Base-by-base conservation (phyloP, 2,113 vertebrate genomes). In the Cinclus cinclus region DNA sequence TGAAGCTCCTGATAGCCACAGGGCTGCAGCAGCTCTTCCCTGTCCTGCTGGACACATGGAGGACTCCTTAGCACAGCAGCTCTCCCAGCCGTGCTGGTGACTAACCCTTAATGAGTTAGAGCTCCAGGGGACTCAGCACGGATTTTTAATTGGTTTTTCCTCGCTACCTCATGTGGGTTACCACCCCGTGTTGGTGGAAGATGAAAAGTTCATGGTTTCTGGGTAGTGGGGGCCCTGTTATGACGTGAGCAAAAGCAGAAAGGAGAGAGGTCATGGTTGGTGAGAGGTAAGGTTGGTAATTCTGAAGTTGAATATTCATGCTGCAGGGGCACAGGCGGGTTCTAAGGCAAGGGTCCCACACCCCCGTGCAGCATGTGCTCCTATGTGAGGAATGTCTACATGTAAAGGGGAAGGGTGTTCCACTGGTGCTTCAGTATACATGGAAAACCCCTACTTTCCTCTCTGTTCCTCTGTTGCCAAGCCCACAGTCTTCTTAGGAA, bases 151-250 rank as follows among this genome's bases (percentile, higher is more conserved):
- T 41, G 56, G 1, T 12, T 84, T 87, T 70, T 89, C 25, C 24
- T 63, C 12, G 0, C 19, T n/a, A 6, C 7, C 14, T 49, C 35
- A 5, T 7, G 0, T 67, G 78, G 60, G 56, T 60, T 18, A 27
- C 42, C 39, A n/a, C 9, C 55, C 8, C 11, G 1, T 24, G 21
- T 16, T 33, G 19, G n/a, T 20, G 69, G 60, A 52, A 58, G 41
- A 74, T 37, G 27, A 39, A 41, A 70, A 28, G 25, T 22, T 63
- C 16, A 1, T 28, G 50, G 35, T 56, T 7, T 63, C 39, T 83
- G 37, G 19, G 9, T 7, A 44, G 11, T 22, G 37, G 22, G 73
- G 18, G 11, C 28, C 27, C 19, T 30, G 25, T 39, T 46, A 9
- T 9, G 20, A 14, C 6, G 0, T 33, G 39, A 85, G 31, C 5